Conservation (phyloP, 2,888 invertebrate genomes). For the Tenthredo notha region DNA sequence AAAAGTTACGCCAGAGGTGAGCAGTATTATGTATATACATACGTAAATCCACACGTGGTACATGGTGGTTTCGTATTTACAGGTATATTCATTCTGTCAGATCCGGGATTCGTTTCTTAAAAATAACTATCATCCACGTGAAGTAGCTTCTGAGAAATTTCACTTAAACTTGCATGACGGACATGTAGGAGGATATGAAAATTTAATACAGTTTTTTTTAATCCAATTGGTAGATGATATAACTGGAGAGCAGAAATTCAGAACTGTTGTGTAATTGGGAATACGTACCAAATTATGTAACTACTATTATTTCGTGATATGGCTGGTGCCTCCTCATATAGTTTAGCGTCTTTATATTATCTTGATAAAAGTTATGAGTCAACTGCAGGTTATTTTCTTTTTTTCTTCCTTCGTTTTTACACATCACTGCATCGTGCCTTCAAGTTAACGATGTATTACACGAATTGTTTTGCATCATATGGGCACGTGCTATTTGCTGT, state of each 20-base stretch:
- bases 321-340: neutral
- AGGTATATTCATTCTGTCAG: neutral
- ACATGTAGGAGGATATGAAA: neutral
- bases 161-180: neutral
- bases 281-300: neutral
- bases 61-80: neutral
- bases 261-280: constrained; percentile 10
- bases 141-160: neutral
- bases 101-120: constrained; percentile 22
- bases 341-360: constrained; percentile 18
- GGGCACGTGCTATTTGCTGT: neutral
- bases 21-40: constrained; percentile 55
- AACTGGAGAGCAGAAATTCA: constrained; percentile 20
- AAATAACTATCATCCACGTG: neutral
- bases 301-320: neutral
- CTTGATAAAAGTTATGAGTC: constrained; percentile 25
- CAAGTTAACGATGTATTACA: neutral
- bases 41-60: neutral
- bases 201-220: neutral
- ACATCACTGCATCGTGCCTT: neutral
- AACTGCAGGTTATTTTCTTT: neutral
- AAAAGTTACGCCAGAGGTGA: constrained; percentile 81
- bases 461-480: constrained; percentile 9
- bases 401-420: neutral
- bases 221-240: neutral